Evolutionary conservation across 2,113 vertebrate species (phyloP).

Genomic region (Psilopogon haemacephalus): DNA sequence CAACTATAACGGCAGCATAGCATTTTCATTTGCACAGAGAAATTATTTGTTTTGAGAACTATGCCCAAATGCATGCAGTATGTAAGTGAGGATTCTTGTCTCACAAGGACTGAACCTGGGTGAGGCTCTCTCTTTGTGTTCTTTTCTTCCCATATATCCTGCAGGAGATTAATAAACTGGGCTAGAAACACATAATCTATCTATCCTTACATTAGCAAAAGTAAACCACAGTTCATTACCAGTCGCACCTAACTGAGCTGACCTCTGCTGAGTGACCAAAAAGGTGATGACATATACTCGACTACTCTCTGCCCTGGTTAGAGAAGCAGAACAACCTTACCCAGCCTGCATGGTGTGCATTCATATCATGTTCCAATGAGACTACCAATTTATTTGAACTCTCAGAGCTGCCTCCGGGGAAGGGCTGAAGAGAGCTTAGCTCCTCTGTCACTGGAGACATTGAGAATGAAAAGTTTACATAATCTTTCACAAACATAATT

Average conservation of each 20-base stretch:
- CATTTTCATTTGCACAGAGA: neutral
- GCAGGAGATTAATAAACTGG: neutral
- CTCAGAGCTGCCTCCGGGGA: slow-evolving; percentile 41
- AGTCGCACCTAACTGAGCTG: neutral
- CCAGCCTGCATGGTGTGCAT: neutral
- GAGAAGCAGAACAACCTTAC: neutral
- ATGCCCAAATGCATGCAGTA: neutral
- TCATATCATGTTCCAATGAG: slow-evolving; percentile 28
- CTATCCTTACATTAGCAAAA: neutral
- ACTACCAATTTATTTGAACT: slow-evolving; percentile 42
- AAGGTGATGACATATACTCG: neutral
- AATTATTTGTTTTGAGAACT: neutral
- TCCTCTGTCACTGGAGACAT: slow-evolving; percentile 52
- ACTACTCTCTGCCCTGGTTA: neutral
- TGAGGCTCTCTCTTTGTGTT: neutral
- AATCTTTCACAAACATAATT: slow-evolving; percentile 29
- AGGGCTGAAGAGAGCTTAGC: slow-evolving; percentile 43
- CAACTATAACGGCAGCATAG: neutral
- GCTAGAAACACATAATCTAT: neutral
- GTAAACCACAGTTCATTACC: neutral
- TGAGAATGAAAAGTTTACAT: slow-evolving; percentile 29
- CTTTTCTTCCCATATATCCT: neutral
- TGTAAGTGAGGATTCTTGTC: neutral
- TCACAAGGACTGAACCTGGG: neutral
- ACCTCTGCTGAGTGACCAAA: neutral